Percentiles rank a stretch among this genome's conserved stretches.
phyloP scores from a whole-genome alignment of 2,113 vertebrate genomes.

The human (Homo sapiens) region GRCh38 chr5:645001-645500 shows the following conservation, averaged over 20 bases:
- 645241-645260: no score
- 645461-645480: background rate
- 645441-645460: background rate
- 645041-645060: no score
- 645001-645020: background rate
- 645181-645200: background rate
- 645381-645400: background rate
- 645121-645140: background rate
- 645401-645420: no score
- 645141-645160: background rate
- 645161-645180: background rate
- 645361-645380: background rate
- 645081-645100: background rate
- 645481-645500: no score
- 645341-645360: background rate
- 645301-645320: background rate
- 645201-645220: background rate
- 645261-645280: no score
- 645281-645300: background rate
- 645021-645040: background rate
- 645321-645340: background rate
- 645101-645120: background rate
- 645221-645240: background rate
- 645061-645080: background rate
- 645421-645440: background rate